phyloP scores from a whole-genome alignment of 1,140 invertebrate genomes.

The Pogonomyrmex barbatus region DNA sequence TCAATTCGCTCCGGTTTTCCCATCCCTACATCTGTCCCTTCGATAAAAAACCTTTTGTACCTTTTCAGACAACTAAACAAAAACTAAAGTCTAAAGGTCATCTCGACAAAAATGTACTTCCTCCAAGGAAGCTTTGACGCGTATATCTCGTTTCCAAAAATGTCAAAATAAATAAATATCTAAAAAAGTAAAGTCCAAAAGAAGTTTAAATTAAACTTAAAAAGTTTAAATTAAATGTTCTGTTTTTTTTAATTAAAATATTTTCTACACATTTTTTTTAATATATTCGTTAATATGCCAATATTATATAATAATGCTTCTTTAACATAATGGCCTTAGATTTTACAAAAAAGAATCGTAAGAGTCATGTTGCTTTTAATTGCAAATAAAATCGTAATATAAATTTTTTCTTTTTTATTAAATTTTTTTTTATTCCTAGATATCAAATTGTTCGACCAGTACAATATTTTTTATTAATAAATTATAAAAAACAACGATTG shows the following conservation, averaged over 20 bases:
- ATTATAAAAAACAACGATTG: neutral
- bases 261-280: neutral
- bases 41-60: conserved; percentile 12
- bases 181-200: neutral
- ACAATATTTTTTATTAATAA: neutral
- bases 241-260: neutral
- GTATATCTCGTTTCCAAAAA: neutral
- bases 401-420: neutral
- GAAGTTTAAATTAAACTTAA: neutral
- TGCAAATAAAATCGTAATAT: neutral
- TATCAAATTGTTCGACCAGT: neutral
- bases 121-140: neutral
- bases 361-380: neutral
- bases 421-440: neutral
- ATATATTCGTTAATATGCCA: neutral
- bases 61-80: conserved; percentile 8
- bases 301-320: neutral
- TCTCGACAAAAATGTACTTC: neutral
- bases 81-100: conserved; percentile 24
- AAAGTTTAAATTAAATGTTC: neutral
- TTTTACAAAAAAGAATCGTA: neutral
- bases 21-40: neutral
- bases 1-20: conserved; percentile 5
- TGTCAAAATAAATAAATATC: neutral
- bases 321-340: conserved; percentile 4